Base-by-base conservation (phyloP, 2,888 invertebrate genomes). In the Spatulosminthurus flaviceps region DNA sequence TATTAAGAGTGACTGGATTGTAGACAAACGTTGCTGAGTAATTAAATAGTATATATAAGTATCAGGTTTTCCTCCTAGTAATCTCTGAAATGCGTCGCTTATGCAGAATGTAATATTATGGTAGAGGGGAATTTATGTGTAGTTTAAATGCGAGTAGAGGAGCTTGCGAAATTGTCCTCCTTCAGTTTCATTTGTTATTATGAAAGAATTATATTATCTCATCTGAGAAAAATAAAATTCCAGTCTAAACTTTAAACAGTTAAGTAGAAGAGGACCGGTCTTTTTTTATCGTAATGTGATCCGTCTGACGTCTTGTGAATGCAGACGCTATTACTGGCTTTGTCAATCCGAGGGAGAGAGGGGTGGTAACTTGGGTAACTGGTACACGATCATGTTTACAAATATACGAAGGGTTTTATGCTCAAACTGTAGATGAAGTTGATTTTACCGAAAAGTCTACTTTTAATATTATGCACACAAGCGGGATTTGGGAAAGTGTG, bases 141-240 rank as follows among this genome's bases (percentile, higher is more conserved):
- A 9, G 34, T 34, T 34, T 34, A n/a, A n/a, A n/a, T 34, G 34
- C 9, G 51, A 51, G 51, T n/a, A 51, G 19, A n/a, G 51, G n/a
- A n/a, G 51, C 51, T 51, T 51, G 51, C 51, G 51, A 51, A 51
- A 51, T 51, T 51, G 9, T 34, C 51, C 51, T 51, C 51, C 51
- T 51, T 51, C 51, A n/a, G 51, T 51, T 51, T 51, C 51, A 51
- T 51, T 51, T 51, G 51, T 51, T 51, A 51, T 51, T 51, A 51
- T 51, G 51, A 51, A 51, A 16, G 51, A 51, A 51, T 51, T 51
- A 34, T n/a, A n/a, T 34, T 34, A 51, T 51, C 51, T 51, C 51
- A 51, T 51, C 51, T 51, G 51, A 51, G 51, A 51, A 51, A 51
- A 51, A 51, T 51, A 51, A 51, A 51, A 51, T 51, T 51, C 51